phyloP scores from a whole-genome alignment of 2,888 invertebrate genomes.

The Nesidiocoris tenuis region DNA sequence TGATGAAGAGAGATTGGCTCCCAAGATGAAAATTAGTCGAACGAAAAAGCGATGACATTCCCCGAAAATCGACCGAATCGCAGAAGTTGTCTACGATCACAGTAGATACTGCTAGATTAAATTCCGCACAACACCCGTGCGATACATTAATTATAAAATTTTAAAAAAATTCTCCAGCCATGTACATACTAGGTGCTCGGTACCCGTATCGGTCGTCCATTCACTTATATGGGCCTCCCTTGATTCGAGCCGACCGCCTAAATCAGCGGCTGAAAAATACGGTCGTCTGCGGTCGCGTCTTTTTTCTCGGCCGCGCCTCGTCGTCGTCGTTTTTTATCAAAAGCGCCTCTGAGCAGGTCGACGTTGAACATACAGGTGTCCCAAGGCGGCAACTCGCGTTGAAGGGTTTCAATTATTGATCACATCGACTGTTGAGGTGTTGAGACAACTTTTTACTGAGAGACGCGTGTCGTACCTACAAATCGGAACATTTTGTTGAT shows the following conservation, averaged over 20 bases:
- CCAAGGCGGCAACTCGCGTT: not conserved
- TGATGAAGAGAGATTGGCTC: no score
- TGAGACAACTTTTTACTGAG: not conserved
- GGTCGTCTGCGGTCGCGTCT: not conserved
- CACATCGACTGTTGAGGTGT: conserved; percentile 8
- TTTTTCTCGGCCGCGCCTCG: not conserved
- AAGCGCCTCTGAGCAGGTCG: not conserved
- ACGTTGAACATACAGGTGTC: conserved; percentile 18
- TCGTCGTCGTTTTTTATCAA: not conserved
- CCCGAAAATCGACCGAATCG: no score
- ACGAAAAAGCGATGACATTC: no score
- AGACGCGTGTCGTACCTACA: not conserved
- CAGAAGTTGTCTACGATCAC: no score
- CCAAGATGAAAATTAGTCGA: no score
- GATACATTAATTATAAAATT: no score
- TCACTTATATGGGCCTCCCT: not conserved
- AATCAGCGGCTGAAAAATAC: not conserved
- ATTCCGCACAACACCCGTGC: no score
- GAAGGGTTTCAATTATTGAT: conserved; percentile 34
- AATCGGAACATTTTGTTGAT: not conserved
- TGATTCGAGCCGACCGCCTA: not conserved
- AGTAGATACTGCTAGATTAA: no score
- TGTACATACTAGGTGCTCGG: no score
- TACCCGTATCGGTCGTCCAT: not conserved
- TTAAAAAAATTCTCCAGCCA: no score